Evolutionary conservation across 1,140 invertebrate species (phyloP).

Genomic region (Drosophila aff.): DNA sequence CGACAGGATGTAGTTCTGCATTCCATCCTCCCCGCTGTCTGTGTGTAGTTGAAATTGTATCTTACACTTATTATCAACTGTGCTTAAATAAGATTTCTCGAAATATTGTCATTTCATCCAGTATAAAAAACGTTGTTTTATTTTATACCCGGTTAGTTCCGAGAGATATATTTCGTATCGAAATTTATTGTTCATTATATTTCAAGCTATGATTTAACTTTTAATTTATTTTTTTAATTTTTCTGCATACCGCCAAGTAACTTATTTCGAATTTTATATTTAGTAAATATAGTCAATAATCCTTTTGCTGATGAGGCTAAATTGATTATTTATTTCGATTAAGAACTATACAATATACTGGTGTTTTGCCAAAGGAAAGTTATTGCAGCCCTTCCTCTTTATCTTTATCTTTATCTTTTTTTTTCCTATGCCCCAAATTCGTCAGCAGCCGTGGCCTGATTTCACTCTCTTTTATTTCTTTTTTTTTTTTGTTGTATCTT

Average conservation of each 20-base stretch:
- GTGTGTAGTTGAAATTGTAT: conserved; percentile 31
- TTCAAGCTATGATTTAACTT: too few relatives aligned
- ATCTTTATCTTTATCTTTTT: not conserved
- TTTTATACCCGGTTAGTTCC: not conserved
- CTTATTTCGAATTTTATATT: too few relatives aligned
- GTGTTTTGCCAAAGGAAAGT: conserved; percentile 63
- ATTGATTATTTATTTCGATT: not conserved
- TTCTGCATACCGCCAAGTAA: too few relatives aligned
- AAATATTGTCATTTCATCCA: not conserved
- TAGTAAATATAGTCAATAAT: too few relatives aligned
- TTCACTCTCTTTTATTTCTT: conserved; percentile 39
- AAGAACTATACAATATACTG: not conserved
- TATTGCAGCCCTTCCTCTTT: conserved; percentile 24
- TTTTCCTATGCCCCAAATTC: conserved; percentile 60
- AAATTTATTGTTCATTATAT: too few relatives aligned
- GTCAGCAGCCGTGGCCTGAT: conserved; percentile 71
- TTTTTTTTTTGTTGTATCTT: conserved; percentile 14
- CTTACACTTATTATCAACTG: not conserved
- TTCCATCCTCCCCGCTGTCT: conserved; percentile 80
- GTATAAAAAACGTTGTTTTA: not conserved
- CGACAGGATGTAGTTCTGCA: conserved; percentile 67
- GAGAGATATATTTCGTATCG: not conserved
- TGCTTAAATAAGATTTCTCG: conserved; percentile 3
- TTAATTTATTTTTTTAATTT: too few relatives aligned
- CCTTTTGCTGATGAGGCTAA: not conserved